Conservation (phyloP, 2,888 invertebrate species). For the Pseudococcus viburni region DNA sequence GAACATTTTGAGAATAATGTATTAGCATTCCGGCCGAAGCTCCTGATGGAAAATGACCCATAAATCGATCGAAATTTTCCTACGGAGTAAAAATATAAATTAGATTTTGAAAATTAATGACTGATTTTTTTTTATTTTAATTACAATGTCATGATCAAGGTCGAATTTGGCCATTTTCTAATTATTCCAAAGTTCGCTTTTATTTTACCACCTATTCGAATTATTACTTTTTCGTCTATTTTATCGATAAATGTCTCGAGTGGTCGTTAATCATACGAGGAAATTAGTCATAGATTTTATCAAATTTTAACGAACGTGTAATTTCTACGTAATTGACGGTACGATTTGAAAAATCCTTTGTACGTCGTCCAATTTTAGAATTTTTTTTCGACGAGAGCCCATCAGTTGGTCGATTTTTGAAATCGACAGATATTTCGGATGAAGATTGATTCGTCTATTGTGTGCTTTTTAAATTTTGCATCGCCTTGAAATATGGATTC, state of each 20-base stretch:
- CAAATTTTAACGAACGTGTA: not conserved
- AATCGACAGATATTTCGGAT: not conserved
- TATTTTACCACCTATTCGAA: not conserved
- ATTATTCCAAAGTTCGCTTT: not conserved
- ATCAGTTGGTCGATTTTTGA: not conserved
- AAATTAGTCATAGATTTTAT: not conserved
- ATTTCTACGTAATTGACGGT: not conserved
- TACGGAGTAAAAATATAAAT: not conserved
- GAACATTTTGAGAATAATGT: constrained; percentile 75
- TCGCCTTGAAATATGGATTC: constrained; percentile 10
- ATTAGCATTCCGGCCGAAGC: constrained; percentile 80
- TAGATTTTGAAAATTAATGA: not conserved
- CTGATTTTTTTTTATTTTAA: not conserved
- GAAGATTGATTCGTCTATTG: constrained; percentile 3
- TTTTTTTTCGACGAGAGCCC: not conserved
- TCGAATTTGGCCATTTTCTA: not conserved
- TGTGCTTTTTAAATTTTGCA: not conserved
- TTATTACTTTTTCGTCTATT: not conserved
- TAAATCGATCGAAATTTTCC: constrained; percentile 60
- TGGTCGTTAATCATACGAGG: not conserved
- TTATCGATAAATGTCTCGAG: not conserved
- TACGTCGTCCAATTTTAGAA: not conserved
- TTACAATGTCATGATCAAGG: not conserved
- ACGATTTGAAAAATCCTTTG: not conserved
- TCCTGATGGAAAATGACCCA: constrained; percentile 79